Evolutionary conservation across 2,888 invertebrate species (phyloP).

Genomic region (Drosophila paramelanica): DNA sequence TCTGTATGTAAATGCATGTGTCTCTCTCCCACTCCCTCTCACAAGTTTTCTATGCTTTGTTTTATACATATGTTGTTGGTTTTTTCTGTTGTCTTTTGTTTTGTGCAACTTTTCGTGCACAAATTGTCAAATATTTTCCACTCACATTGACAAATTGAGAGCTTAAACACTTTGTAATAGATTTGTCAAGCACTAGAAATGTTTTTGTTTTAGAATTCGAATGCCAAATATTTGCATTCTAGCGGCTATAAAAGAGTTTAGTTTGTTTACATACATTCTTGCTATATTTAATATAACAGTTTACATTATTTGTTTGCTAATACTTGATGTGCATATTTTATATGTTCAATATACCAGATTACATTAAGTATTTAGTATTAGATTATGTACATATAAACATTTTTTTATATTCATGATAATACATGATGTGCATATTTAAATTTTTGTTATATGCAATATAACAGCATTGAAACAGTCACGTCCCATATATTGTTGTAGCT

Average conservation of each 20-base stretch:
- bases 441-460: too few species aligned
- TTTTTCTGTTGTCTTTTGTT: constrained; percentile 16
- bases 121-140: constrained; percentile 39
- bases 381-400: too few species aligned
- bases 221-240: not conserved
- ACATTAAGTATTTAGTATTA: too few species aligned
- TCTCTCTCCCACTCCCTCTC: constrained; percentile 15
- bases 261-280: not conserved
- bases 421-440: too few species aligned
- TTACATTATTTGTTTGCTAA: not conserved
- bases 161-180: constrained; percentile 1
- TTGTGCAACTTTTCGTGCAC: constrained; percentile 72
- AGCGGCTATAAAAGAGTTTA: not conserved
- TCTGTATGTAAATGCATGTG: constrained; percentile 22
- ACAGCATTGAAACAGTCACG: not conserved
- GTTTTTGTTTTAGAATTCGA: not conserved
- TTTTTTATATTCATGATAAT: too few species aligned
- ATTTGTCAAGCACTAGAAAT: not conserved
- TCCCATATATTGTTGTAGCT: not conserved
- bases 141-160: not conserved
- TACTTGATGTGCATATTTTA: too few species aligned
- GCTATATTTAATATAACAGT: not conserved
- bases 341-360: too few species aligned
- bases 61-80: constrained; percentile 34
- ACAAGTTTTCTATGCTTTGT: constrained; percentile 11